These are phyloP conservation scores for Gnatocerus cornutus DNA, from an alignment of 2,888 invertebrate species.

Conservation along the genomic window DNA sequence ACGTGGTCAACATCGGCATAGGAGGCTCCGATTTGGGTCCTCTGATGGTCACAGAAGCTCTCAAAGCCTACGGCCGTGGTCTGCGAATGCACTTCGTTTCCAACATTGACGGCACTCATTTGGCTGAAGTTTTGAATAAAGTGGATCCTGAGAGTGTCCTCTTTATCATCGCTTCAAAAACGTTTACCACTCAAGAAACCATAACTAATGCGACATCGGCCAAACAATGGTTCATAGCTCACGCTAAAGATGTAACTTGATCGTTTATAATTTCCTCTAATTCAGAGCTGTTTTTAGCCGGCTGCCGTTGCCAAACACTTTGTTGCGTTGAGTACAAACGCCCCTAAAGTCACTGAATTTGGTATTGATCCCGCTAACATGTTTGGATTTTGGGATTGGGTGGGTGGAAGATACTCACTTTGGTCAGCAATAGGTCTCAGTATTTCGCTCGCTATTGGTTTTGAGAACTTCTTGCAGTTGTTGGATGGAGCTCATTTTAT, in stretches of 20 bases:
- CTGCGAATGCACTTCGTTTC: constrained; percentile 96
- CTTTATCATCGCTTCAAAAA: constrained; percentile 99
- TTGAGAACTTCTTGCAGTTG: constrained; percentile 94
- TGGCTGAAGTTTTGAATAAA: constrained; percentile 93
- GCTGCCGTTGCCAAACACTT: constrained; percentile 96
- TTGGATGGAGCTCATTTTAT: constrained; percentile 93
- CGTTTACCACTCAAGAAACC: constrained; percentile 99
- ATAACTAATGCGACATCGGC: constrained; percentile 99
- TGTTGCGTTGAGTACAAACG: constrained; percentile 98
- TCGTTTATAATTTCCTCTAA: constrained; percentile 5
- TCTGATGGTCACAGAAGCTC: constrained; percentile 98
- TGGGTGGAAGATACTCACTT: constrained; percentile 96
- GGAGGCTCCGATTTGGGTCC: constrained; percentile 99
- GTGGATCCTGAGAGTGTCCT: constrained; percentile 94
- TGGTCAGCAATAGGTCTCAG: constrained; percentile 99
- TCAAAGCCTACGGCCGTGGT: constrained; percentile 92
- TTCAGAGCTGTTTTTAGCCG: constrained; percentile 73
- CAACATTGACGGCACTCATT: constrained; percentile 99
- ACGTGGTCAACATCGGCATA: constrained; percentile 99
- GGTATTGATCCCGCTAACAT: constrained; percentile 98
- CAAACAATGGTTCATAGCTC: constrained; percentile 93
- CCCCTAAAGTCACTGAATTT: constrained; percentile 94
- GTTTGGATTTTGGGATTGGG: constrained; percentile 99
- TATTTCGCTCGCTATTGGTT: constrained; percentile 94
- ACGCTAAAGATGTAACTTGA: constrained; percentile 84